Evolutionary conservation across 1,140 invertebrate species (phyloP).

Genomic region (Palaemon carinicauda): DNA sequence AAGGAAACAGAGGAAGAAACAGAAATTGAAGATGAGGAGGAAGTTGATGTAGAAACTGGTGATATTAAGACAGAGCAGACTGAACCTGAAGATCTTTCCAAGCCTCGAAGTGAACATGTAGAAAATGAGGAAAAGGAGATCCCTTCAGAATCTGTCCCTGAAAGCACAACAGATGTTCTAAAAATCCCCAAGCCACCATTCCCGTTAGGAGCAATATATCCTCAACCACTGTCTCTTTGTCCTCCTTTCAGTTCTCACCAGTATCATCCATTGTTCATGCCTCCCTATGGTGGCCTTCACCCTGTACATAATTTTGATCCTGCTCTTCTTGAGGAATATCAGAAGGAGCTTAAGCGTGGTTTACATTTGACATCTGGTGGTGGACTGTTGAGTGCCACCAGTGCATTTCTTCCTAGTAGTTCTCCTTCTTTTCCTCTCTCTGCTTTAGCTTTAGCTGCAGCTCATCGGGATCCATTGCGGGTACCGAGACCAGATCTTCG

Average conservation of each 20-base stretch:
- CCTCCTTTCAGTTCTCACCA: constrained; percentile 18
- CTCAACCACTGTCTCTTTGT: constrained; percentile 29
- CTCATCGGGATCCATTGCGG: constrained; percentile 47
- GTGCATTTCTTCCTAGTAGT: not conserved
- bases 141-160: not conserved
- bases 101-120: constrained; percentile 11
- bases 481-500: constrained; percentile 61
- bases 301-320: constrained; percentile 70
- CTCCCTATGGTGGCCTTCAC: constrained; percentile 59
- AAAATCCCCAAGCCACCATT: constrained; percentile 46
- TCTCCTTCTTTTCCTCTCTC: constrained; percentile 48
- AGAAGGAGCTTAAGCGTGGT: constrained; percentile 73
- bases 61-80: constrained; percentile 46
- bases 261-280: constrained; percentile 31
- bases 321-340: constrained; percentile 72
- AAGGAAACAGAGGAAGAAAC: constrained; percentile 11
- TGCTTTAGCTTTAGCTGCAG: constrained; percentile 52
- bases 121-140: not conserved
- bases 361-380: constrained; percentile 74
- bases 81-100: constrained; percentile 57
- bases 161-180: constrained; percentile 21
- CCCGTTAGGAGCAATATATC: constrained; percentile 33
- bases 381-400: constrained; percentile 66
- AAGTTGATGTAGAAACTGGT: constrained; percentile 32
- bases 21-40: constrained; percentile 18